Percentiles rank a stretch among this genome's conserved stretches.
phyloP scores from a whole-genome alignment of 2,113 vertebrate species.

The Gnathonemus longibarbis region DNA sequence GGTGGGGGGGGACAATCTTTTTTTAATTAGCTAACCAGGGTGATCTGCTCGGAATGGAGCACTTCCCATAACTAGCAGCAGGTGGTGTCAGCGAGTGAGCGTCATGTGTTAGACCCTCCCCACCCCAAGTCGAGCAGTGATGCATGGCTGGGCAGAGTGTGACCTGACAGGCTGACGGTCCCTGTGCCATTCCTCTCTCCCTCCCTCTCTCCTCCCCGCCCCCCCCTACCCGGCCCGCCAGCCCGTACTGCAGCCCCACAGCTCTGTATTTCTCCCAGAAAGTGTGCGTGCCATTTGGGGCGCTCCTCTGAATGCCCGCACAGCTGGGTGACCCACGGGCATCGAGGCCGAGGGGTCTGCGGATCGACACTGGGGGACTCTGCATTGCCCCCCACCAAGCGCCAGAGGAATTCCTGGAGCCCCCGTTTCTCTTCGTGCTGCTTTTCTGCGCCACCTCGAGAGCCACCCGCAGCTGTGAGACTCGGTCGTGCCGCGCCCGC shows the following conservation, averaged over 20 bases:
- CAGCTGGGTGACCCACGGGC: background rate
- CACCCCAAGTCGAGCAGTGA: conserved; percentile 21
- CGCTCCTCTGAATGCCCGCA: background rate
- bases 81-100: background rate
- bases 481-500: background rate
- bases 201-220: background rate
- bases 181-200: conserved; percentile 3
- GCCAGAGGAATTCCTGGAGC: background rate
- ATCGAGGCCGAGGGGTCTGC: background rate
- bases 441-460: background rate
- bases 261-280: background rate
- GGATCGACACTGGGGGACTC: background rate
- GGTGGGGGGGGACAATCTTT: background rate
- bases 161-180: conserved; percentile 39
- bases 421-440: background rate
- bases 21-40: background rate
- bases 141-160: conserved; percentile 33
- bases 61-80: background rate
- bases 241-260: background rate
- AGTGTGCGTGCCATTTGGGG: background rate
- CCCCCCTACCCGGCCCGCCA: background rate
- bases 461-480: background rate
- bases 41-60: background rate
- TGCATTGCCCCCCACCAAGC: background rate
- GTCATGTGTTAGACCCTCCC: background rate